Base-by-base conservation (phyloP, 2,888 invertebrate genomes). In the Pollenia labialis region DNA sequence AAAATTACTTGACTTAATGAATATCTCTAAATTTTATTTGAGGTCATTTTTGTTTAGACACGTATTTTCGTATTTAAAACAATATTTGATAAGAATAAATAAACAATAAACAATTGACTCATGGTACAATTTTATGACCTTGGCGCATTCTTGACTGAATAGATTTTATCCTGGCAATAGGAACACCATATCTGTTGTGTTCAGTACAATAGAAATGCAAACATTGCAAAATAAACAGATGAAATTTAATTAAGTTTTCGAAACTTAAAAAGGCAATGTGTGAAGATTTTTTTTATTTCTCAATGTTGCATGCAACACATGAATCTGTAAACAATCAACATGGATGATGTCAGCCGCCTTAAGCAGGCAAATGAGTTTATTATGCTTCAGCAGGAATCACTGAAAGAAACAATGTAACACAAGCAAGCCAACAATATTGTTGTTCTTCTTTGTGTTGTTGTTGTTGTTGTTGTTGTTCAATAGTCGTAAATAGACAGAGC, bases 181-280 rank as follows among this genome's bases (percentile, higher is more conserved):
- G 7, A 52, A 11, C 16, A 76, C 60, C 64, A n/a, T 74, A 54
- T 44, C 9, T 40, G n/a, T 64, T 48, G 40, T 48, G 42, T 18
- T 42, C 64, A 32, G 23, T 50, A 42, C 58, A 74, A 66, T 42
- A 46, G 74, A 58, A 75, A 60, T 32, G 44, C 75, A 75, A 81
- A 81, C 75, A 81, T 42, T 56, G 48, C 74, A 56, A 14, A 90
- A 90, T 90, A 76, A 76, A 74, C 85, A 86, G 23, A 91, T 88
- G 88, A 88, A 88, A 87, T 90, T 91, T 80, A 92, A 91, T 91
- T 92, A 90, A 90, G 89, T 92, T 90, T 84, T 71, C 64, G 75
- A 86, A 56, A 11, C 54, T n/a, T 18, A 69, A 72, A 44, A 69
- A 52, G 62, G 54, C 82, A 40, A 58, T 69, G 76, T 69, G 18